Conservation (phyloP, 2,797 vertebrate species). For the Ceyx erithaca region DNA sequence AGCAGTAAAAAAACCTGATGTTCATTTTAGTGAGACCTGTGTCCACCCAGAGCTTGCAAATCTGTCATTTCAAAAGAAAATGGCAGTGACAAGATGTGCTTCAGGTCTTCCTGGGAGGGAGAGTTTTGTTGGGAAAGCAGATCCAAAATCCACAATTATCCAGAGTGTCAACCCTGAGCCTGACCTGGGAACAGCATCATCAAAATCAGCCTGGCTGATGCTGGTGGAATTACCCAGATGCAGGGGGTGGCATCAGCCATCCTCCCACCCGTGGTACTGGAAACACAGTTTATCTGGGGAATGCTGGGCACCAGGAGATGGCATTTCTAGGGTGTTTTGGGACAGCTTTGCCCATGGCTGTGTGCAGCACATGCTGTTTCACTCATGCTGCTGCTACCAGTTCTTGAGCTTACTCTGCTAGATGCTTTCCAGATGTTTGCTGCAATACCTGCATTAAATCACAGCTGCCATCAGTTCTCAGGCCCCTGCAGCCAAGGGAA, state of each 20-base stretch:
- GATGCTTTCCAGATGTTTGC: not conserved
- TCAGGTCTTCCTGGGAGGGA: not conserved
- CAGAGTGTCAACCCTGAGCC: too few species aligned
- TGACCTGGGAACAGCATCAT: too few species aligned
- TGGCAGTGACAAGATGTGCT: not conserved
- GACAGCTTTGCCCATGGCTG: not conserved
- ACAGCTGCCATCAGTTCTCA: not conserved
- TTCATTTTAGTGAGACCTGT: not conserved
- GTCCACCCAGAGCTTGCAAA: not conserved
- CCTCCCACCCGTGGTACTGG: not conserved
- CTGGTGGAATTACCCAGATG: not conserved
- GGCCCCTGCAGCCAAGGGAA: not conserved
- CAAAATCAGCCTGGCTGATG: too few species aligned
- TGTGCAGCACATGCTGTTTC: not conserved
- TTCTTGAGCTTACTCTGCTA: not conserved
- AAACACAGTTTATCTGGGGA: not conserved
- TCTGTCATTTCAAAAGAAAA: not conserved
- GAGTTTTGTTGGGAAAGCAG: not conserved
- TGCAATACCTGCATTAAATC: not conserved
- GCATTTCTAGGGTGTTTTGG: not conserved
- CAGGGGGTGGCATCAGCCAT: rapidly evolving
- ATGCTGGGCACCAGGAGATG: not conserved
- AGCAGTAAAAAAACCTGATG: not conserved
- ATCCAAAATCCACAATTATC: not conserved
- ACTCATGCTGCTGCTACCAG: not conserved